These are phyloP conservation scores for Campoletis sonorensis DNA, from an alignment of 1,140 invertebrate genomes.

Conservation along the genomic window DNA sequence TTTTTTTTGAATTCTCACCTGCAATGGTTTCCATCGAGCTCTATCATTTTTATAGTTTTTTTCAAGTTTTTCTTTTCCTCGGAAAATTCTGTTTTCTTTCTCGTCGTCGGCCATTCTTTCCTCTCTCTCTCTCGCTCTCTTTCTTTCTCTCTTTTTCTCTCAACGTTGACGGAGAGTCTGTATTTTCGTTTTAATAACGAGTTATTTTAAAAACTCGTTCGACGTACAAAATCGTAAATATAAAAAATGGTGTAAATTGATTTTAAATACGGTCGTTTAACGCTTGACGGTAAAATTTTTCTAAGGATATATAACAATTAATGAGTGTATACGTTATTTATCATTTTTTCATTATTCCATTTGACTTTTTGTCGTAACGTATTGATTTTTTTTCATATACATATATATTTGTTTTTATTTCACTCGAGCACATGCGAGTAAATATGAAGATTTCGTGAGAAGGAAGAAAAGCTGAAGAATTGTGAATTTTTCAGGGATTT, in stretches of 20 bases:
- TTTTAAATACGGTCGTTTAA: constrained; percentile 55
- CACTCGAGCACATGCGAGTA: background rate
- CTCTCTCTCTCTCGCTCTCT: background rate
- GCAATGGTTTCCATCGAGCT: too few species aligned
- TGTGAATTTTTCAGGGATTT: too few species aligned
- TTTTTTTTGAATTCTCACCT: too few species aligned
- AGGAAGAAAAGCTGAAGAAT: too few species aligned
- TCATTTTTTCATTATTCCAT: constrained; percentile 27
- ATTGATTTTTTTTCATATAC: background rate
- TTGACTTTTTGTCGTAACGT: background rate
- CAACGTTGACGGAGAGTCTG: constrained; percentile 4
- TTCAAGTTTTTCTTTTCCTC: background rate
- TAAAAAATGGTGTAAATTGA: constrained; percentile 68
- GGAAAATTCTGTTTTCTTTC: background rate
- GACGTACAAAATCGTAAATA: constrained; percentile 64
- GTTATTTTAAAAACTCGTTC: constrained; percentile 37
- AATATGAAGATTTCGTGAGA: too few species aligned
- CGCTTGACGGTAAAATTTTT: constrained; percentile 56
- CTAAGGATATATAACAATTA: constrained; percentile 49
- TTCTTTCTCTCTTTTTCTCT: background rate
- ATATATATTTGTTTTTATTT: constrained; percentile 43
- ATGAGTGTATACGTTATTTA: constrained; percentile 33
- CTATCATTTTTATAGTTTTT: background rate
- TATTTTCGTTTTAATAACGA: constrained; percentile 28
- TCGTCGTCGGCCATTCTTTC: too few species aligned